Evolutionary conservation across 2,797 vertebrate genomes (phyloP).

Genomic region (Silurus aristotelis): DNA sequence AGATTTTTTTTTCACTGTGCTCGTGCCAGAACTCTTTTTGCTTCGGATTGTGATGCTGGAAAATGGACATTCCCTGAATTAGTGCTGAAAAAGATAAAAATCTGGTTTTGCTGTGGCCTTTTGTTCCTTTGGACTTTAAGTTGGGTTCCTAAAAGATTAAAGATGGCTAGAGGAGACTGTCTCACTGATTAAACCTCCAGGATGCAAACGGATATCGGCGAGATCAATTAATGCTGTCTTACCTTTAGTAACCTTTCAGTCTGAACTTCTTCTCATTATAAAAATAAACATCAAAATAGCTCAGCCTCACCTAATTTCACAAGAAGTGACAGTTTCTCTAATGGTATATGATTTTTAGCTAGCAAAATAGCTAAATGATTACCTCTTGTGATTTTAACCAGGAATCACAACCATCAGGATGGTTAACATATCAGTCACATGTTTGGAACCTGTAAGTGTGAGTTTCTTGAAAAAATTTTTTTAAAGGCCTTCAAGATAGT

Average conservation of each 20-base stretch:
- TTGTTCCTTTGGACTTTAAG: neutral
- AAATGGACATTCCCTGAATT: slow-evolving; percentile 18
- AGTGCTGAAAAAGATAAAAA: neutral
- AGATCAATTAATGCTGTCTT: neutral
- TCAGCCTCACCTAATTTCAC: neutral
- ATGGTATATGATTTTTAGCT: too few relatives aligned
- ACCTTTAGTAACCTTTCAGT: too few relatives aligned
- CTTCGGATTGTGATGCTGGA: neutral
- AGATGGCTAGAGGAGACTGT: neutral
- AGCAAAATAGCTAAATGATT: neutral
- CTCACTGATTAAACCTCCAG: neutral
- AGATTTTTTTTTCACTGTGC: slow-evolving; percentile 30
- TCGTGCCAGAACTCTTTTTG: neutral
- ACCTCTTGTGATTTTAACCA: neutral
- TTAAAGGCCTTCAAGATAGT: neutral
- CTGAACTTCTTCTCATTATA: too few relatives aligned
- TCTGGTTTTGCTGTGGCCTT: slow-evolving; percentile 2
- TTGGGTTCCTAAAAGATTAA: neutral
- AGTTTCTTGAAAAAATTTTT: neutral
- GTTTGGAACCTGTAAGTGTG: neutral
- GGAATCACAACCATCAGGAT: neutral
- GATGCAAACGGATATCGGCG: neutral
- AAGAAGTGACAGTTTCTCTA: neutral
- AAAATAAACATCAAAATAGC: neutral
- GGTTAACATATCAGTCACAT: neutral